A percentile compares a stretch with the other conserved stretches of the same genome.
Conservation (phyloP, 2,888 invertebrate genomes). For the Harpalus rufipes region DNA sequence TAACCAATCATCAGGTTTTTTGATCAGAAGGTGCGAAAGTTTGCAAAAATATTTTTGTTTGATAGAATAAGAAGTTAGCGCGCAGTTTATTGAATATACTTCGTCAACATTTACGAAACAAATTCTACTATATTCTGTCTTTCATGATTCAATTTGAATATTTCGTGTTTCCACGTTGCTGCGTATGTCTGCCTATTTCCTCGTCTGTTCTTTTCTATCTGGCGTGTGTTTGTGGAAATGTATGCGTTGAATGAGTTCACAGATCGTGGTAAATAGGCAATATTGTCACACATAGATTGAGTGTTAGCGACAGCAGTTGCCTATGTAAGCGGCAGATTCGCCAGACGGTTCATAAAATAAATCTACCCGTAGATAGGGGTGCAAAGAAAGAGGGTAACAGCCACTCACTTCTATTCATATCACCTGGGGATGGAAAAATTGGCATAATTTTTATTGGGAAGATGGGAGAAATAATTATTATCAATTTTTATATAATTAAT, state of each 20-base stretch:
- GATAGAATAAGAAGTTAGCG: no score
- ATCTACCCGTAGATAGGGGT: conserved; percentile 3
- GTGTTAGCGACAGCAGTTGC: conserved; percentile 54
- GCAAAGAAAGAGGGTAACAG: conserved; percentile 30
- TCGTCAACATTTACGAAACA: not conserved
- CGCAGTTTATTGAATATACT: not conserved
- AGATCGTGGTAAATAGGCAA: conserved; percentile 48
- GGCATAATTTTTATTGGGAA: not conserved
- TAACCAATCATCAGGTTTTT: no score
- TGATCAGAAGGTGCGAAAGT: no score
- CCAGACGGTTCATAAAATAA: conserved; percentile 58
- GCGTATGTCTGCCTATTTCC: not conserved
- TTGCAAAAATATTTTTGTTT: no score
- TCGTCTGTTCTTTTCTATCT: not conserved
- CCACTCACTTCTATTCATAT: not conserved
- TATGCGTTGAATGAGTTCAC: conserved; percentile 25
- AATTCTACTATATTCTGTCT: not conserved
- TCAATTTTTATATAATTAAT: no score
- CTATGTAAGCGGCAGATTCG: conserved; percentile 53
- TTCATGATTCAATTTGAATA: not conserved
- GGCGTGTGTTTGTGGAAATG: conserved; percentile 9
- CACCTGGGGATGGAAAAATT: not conserved
- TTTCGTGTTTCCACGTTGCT: not conserved
- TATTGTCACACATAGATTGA: conserved; percentile 62
- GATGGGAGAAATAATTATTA: no score